Percentiles rank a stretch among this genome's conserved stretches.
Evolutionary conservation across 2,113 vertebrate genomes (phyloP).

Genomic region (Sardina pilchardus): DNA sequence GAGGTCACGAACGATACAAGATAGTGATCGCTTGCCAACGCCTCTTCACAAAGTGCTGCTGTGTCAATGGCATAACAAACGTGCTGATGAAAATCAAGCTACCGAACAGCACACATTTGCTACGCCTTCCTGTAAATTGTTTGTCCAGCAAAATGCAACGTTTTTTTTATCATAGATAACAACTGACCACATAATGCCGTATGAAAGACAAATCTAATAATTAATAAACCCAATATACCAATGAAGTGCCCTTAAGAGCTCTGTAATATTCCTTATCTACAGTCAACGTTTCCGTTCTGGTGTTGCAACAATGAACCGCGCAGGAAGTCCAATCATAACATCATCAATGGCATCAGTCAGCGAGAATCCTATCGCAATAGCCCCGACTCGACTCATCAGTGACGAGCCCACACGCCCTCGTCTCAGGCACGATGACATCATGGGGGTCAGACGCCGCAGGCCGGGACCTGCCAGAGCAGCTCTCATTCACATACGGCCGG

Average conservation of each 20-base stretch:
- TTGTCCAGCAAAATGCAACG: not conserved
- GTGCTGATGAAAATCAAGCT: not conserved
- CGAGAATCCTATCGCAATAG: not conserved
- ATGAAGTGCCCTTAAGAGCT: not conserved
- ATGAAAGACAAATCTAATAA: not conserved
- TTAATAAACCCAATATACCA: not conserved
- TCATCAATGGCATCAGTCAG: not conserved
- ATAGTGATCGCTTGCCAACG: conserved; percentile 25
- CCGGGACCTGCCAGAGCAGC: not conserved
- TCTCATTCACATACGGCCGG: not conserved
- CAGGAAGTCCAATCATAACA: conserved; percentile 2
- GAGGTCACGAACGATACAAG: conserved; percentile 32
- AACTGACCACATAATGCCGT: not conserved
- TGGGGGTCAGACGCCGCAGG: not conserved
- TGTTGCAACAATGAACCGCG: not conserved
- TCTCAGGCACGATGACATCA: not conserved
- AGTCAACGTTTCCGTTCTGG: not conserved
- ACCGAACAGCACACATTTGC: not conserved
- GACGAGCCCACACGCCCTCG: not conserved
- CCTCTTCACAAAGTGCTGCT: conserved; percentile 43
- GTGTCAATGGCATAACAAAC: conserved; percentile 30
- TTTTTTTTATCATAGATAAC: not conserved
- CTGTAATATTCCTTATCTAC: not conserved
- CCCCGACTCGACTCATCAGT: not conserved
- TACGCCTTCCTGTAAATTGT: not conserved